Conservation (phyloP, 2,113 vertebrate species). For the Poecilia latipinna region DNA sequence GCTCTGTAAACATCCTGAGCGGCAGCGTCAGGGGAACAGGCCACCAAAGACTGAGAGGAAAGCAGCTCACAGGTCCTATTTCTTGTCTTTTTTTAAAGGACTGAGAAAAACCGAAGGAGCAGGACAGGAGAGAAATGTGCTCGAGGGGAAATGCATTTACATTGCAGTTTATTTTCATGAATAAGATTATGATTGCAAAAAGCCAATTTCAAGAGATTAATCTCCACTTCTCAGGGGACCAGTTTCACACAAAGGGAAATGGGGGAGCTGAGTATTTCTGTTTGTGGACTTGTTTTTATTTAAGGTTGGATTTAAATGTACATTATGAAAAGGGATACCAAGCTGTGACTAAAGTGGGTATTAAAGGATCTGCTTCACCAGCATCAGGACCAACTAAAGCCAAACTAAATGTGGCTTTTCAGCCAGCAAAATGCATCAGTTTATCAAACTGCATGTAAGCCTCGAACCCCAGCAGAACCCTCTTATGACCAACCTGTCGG, state of each 20-base stretch:
- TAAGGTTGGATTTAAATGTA: conserved; percentile 2
- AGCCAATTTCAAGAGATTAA: neutral
- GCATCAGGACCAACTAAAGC: neutral
- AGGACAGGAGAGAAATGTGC: conserved; percentile 5
- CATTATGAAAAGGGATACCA: neutral
- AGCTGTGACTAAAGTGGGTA: neutral
- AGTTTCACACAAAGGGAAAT: neutral
- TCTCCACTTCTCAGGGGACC: neutral
- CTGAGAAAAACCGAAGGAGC: conserved; percentile 3
- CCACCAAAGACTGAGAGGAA: conserved; percentile 7
- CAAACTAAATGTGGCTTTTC: neutral
- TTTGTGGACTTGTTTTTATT: neutral
- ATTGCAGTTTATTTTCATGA: neutral
- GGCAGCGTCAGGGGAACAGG: conserved; percentile 27
- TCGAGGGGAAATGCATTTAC: conserved; percentile 15
- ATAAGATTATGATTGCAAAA: conserved; percentile 1
- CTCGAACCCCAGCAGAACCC: neutral
- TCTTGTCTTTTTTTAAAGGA: neutral
- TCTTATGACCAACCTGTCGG: no score
- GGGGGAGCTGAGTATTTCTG: neutral
- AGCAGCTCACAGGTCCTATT: neutral
- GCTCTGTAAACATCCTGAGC: conserved; percentile 52
- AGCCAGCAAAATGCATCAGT: no score
- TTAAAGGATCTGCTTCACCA: neutral
- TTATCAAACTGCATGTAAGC: neutral